Evolutionary conservation across 2,888 invertebrate genomes (phyloP), one percentile per base, ranked within the genome.

Genomic region (Monopis laevigella): DNA sequence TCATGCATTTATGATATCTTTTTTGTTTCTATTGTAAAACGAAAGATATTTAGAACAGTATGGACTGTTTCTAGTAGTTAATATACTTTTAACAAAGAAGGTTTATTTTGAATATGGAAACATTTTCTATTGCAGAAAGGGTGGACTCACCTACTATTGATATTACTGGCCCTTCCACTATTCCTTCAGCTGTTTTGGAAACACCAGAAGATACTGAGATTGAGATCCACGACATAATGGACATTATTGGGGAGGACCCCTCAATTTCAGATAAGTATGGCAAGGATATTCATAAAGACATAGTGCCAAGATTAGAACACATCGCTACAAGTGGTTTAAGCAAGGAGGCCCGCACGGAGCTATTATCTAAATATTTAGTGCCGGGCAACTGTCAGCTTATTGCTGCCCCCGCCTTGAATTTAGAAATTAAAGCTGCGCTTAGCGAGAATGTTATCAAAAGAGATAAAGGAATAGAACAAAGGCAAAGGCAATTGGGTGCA

Each of bases 371-470:
- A 41, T 48, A 53, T 39, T 18, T 46, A 10, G 19, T 43, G 1
- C 51, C 53, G 3, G 35, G 11, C 2, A 53, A 54, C 30, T 49
- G 50, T 16, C 42, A 24, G 11, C 12, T 43, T 1, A 49, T 55
- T 3, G 48, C 40, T 8, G 46, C 53, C 4, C 53, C 55, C 2
- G 16, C 16, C n/a, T 17, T 53, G 1, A 54, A 56, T 34, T 39
- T 46, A 1, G 53, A 54, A 36, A 41, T 51, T 8, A 48, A 46
- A 26, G 49, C 47, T 0, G 50, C 51, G 0, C 14, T 52, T 2
- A 38, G 51, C 2, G 50, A 51, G n/a, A 1, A 16, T 0, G 28
- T 48, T 0, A 10, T 44, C 0, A 52, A 53, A 14, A 19, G 48
- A 6, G 53, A 54, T 26, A 49, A 47, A n/a, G 47, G 21, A 0